Conservation (phyloP, 2,888 invertebrate genomes). For the Philaethria dido region DNA sequence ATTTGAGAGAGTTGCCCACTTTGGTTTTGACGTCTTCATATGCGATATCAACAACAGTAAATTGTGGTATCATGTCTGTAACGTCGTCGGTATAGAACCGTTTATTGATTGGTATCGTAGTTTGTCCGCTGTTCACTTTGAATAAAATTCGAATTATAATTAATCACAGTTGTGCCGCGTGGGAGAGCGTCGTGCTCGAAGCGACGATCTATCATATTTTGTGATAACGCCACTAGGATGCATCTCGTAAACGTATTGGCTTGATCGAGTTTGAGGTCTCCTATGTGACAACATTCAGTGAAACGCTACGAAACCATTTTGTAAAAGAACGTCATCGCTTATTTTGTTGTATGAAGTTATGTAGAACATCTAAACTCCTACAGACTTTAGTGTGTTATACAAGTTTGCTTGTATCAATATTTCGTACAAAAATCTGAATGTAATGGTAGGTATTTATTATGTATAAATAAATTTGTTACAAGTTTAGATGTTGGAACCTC, state of each 20-base stretch:
- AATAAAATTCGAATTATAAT: constrained; percentile 85
- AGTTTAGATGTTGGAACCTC: no score
- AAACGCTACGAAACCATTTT: constrained; percentile 45
- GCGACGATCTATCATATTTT: constrained; percentile 83
- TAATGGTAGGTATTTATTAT: not conserved
- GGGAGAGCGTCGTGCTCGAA: constrained; percentile 78
- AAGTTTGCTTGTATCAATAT: not conserved
- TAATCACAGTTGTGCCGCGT: constrained; percentile 80
- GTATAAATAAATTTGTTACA: no score
- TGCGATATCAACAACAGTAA: constrained; percentile 73
- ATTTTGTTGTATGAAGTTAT: constrained; percentile 34
- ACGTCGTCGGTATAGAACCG: constrained; percentile 82
- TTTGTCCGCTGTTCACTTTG: constrained; percentile 83
- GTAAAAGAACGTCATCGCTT: constrained; percentile 38
- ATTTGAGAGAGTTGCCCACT: constrained; percentile 69
- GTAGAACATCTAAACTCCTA: constrained; percentile 25
- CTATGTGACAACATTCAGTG: constrained; percentile 58
- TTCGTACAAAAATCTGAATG: not conserved
- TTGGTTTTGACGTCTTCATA: constrained; percentile 79
- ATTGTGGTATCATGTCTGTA: constrained; percentile 81
- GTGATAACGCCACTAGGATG: constrained; percentile 81
- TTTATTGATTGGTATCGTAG: constrained; percentile 84
- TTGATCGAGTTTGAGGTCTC: constrained; percentile 65
- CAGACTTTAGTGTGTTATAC: not conserved
- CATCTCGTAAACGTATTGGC: constrained; percentile 75